A percentile compares a stretch with the other conserved stretches of the same genome.
phyloP scores from a whole-genome alignment of 2,797 vertebrate genomes.

The Acanthurus lineatus region DNA sequence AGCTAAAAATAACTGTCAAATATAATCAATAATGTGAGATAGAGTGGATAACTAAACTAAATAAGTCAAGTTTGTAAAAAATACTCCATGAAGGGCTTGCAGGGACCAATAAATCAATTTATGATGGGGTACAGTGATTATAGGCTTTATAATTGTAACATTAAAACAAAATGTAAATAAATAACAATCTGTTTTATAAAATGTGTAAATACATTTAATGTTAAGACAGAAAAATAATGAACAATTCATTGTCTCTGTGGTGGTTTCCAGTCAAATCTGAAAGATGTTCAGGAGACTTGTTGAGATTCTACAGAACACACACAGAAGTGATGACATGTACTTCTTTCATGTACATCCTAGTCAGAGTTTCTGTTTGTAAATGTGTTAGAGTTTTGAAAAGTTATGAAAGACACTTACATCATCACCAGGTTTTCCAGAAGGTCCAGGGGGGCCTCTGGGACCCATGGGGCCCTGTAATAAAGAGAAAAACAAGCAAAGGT shows the following conservation, averaged over 20 bases:
- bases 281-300: background rate
- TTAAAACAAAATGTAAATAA: rapidly evolving
- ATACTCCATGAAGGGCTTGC: background rate
- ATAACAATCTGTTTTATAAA: background rate
- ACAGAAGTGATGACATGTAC: background rate
- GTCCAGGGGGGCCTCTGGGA: slow-evolving; percentile 93
- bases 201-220: too few relatives aligned
- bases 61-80: background rate
- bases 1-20: background rate
- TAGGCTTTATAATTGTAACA: background rate
- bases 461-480: slow-evolving; percentile 90
- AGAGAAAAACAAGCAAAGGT: slow-evolving; percentile 49
- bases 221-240: too few relatives aligned
- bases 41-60: background rate
- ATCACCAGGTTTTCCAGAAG: slow-evolving; percentile 94
- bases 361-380: background rate
- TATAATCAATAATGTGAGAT: background rate
- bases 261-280: background rate
- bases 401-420: slow-evolving; percentile 88
- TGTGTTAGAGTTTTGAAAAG: background rate
- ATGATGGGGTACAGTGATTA: background rate
- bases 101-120: background rate
- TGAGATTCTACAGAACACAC: background rate
- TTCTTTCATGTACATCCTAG: background rate
- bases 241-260: background rate